Conservation (phyloP, 2,113 vertebrate species). For the Zootoca vivipara region DNA sequence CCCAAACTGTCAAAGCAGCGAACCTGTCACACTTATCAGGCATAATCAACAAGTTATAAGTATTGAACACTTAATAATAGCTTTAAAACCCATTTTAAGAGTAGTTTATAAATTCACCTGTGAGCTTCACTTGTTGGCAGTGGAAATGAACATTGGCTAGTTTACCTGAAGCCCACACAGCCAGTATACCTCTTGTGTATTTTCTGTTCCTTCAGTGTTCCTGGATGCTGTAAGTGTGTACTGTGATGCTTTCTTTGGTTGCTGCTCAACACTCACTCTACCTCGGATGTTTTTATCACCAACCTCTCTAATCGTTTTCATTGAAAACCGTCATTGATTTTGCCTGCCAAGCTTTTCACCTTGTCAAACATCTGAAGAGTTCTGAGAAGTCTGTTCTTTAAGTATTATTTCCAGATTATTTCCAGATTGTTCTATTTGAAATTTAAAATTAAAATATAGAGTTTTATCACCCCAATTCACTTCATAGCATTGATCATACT, state of each 20-base stretch:
- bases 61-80: not conserved
- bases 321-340: not conserved
- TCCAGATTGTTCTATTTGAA: not conserved
- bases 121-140: not conserved
- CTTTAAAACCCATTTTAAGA: not conserved
- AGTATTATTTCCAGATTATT: not conserved
- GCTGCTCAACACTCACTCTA: not conserved
- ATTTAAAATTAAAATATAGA: not conserved
- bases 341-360: not conserved
- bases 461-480: not conserved
- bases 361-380: not conserved
- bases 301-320: not conserved
- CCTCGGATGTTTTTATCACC: not conserved
- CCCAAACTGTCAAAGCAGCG: not conserved
- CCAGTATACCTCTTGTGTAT: not conserved
- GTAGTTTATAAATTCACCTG: not conserved
- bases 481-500: not conserved
- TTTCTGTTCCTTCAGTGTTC: not conserved
- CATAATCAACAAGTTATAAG: not conserved
- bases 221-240: not conserved
- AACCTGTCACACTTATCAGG: not conserved
- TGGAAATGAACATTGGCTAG: not conserved
- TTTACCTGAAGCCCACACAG: not conserved
- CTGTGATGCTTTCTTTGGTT: not conserved
- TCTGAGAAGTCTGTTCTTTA: not conserved